These are phyloP conservation scores for Sussaba pulchella DNA, from an alignment of 2,888 invertebrate genomes.

Conservation along the genomic window DNA sequence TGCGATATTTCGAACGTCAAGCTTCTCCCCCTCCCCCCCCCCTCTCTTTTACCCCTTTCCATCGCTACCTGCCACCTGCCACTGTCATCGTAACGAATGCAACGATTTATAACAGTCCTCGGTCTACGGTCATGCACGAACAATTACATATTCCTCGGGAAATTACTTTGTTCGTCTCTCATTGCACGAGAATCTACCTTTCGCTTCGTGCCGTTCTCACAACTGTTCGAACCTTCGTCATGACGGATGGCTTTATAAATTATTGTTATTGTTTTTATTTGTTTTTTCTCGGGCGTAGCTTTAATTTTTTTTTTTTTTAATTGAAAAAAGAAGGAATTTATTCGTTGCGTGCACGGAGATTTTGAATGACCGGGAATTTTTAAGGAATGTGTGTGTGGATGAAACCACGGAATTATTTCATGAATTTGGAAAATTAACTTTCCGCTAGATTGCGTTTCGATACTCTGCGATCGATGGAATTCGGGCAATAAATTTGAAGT, in stretches of 20 bases:
- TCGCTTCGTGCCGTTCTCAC: neutral
- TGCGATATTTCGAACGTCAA: slow-evolving; percentile 60
- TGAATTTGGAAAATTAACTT: no score
- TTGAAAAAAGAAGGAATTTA: slow-evolving; percentile 1
- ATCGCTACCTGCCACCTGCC: slow-evolving; percentile 7
- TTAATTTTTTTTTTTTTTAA: slow-evolving; percentile 4
- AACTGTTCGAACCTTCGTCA: slow-evolving; percentile 1
- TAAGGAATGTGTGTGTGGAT: no score
- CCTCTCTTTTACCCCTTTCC: neutral
- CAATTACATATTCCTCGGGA: slow-evolving; percentile 55
- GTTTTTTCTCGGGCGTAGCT: neutral
- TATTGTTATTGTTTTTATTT: slow-evolving; percentile 16
- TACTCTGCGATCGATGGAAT: no score
- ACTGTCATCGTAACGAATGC: slow-evolving; percentile 64
- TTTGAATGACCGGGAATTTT: no score
- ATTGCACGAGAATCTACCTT: slow-evolving; percentile 6
- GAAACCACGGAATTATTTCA: no score
- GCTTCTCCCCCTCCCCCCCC: neutral
- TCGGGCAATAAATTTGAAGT: no score
- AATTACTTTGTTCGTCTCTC: slow-evolving; percentile 48
- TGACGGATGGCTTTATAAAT: slow-evolving; percentile 5
- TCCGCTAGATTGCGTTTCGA: no score
- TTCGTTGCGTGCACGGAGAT: no score
- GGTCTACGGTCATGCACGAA: slow-evolving; percentile 51
- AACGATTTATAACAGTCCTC: slow-evolving; percentile 46